Evolutionary conservation across 53 echinoderm and acorn worm genomes (phyloP).

Genomic region (Antedon mediterranea): DNA sequence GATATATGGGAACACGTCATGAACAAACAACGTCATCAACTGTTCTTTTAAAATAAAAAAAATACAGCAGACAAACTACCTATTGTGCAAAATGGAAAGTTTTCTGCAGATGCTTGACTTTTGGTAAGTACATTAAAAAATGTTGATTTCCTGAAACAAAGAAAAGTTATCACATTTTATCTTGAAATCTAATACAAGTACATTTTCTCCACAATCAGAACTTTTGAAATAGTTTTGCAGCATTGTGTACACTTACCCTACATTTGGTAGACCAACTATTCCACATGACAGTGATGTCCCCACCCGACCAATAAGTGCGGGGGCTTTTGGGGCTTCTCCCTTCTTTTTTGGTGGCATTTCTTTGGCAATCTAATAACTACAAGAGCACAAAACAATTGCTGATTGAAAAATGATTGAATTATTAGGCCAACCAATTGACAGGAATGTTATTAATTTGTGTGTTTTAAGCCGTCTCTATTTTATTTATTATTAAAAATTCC

Average conservation of each 20-base stretch:
- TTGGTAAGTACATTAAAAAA: conserved; percentile 96
- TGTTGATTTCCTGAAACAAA: conserved; percentile 69
- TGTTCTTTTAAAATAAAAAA: no score
- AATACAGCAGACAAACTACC: conserved; percentile 31
- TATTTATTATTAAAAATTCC: no score
- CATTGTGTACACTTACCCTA: conserved; percentile 84
- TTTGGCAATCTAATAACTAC: neutral
- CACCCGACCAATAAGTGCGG: conserved; percentile 62
- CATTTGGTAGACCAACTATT: conserved; percentile 94
- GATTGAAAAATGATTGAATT: no score
- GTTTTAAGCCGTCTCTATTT: no score
- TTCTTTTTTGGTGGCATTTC: conserved; percentile 92
- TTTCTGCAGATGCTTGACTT: conserved; percentile 85
- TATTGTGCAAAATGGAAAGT: conserved; percentile 98
- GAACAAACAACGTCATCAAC: no score
- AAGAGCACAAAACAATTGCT: no score
- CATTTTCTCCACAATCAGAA: no score
- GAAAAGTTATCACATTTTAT: neutral
- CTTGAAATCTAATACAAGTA: no score
- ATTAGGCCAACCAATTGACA: no score
- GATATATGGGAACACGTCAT: no score
- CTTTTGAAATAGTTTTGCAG: no score
- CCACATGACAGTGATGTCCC: conserved; percentile 80
- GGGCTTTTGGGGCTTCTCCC: conserved; percentile 27
- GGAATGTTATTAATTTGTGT: no score